These are phyloP conservation scores for Cyphomyrmex costatus DNA, from an alignment of 1,140 invertebrate species.

Conservation along the genomic window DNA sequence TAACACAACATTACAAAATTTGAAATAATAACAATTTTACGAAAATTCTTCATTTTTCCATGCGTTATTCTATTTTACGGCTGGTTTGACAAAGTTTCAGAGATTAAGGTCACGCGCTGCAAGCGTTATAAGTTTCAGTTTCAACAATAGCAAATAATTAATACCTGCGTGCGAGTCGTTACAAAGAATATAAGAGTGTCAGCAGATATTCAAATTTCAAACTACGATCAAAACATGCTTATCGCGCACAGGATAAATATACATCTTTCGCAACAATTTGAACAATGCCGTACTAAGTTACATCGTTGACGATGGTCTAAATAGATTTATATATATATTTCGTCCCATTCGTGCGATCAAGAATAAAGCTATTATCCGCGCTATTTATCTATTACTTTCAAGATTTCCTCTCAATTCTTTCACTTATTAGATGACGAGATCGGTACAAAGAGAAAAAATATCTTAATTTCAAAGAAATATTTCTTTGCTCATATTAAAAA, in stretches of 20 bases:
- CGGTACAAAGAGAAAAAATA: too few relatives aligned
- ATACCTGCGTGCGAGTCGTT: background rate
- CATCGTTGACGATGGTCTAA: background rate
- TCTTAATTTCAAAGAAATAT: too few relatives aligned
- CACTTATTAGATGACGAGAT: too few relatives aligned
- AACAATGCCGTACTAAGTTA: background rate
- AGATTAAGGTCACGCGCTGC: slow-evolving; percentile 17
- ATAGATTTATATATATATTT: background rate
- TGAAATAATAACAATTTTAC: background rate
- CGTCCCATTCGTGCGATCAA: background rate
- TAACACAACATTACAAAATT: background rate
- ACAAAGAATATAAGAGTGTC: slow-evolving; percentile 4
- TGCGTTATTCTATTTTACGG: background rate
- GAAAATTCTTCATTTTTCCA: background rate
- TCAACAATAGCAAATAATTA: slow-evolving; percentile 23
- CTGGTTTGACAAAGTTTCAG: background rate
- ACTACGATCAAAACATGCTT: slow-evolving; percentile 26
- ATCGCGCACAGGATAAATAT: slow-evolving; percentile 25
- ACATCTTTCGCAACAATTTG: background rate
- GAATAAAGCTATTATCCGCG: background rate
- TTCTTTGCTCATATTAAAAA: too few relatives aligned
- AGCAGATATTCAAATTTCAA: slow-evolving; percentile 35
- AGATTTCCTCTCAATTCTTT: background rate
- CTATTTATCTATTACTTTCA: too few relatives aligned
- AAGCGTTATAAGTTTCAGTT: background rate